These are phyloP conservation scores for Rhorus exstirpatorius DNA, from an alignment of 2,888 invertebrate genomes.

Conservation along the genomic window DNA sequence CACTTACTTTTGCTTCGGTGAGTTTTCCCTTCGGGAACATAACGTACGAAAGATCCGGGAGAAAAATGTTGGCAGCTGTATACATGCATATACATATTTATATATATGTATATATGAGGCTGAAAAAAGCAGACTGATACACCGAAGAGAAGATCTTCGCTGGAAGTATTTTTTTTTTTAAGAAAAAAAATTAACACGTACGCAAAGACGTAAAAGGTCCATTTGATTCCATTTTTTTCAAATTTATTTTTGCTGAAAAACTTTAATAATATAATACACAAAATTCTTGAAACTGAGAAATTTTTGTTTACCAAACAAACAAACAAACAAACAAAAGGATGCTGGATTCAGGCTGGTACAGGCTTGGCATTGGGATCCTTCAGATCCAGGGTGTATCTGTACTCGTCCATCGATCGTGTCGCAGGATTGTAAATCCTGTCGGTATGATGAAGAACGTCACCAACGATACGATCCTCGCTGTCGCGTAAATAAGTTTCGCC, in stretches of 20 bases:
- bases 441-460: constrained; percentile 70
- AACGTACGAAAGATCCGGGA: constrained; percentile 16
- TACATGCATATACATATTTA: too few species aligned
- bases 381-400: constrained; percentile 73
- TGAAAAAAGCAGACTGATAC: constrained; percentile 5
- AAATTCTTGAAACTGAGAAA: too few species aligned
- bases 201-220: too few species aligned
- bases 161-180: not conserved
- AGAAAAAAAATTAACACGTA: not conserved
- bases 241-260: too few species aligned
- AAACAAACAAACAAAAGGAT: too few species aligned
- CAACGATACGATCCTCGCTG: constrained; percentile 69
- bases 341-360: constrained; percentile 45
- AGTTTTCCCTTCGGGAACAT: constrained; percentile 18
- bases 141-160: not conserved
- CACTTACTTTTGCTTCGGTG: constrained; percentile 39
- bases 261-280: too few species aligned
- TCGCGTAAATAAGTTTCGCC: constrained; percentile 74
- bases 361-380: constrained; percentile 74
- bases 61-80: constrained; percentile 11
- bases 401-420: constrained; percentile 55
- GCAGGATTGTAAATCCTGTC: constrained; percentile 73
- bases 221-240: too few species aligned
- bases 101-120: constrained; percentile 1
- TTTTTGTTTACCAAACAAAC: too few species aligned